These are phyloP conservation scores for Labeo catla DNA, from an alignment of 2,113 vertebrate species.

Conservation along the genomic window DNA sequence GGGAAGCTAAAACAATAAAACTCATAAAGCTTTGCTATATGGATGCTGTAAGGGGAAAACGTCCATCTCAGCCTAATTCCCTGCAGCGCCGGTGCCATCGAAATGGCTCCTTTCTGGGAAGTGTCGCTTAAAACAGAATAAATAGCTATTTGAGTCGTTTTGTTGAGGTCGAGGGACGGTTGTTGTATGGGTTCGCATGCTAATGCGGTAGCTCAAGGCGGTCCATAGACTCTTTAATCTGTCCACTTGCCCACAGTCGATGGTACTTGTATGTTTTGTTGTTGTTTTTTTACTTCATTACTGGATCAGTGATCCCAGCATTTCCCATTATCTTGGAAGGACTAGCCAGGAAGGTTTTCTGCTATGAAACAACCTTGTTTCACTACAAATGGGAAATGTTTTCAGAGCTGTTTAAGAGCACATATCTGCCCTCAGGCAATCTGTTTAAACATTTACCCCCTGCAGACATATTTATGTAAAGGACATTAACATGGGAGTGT, in stretches of 20 bases:
- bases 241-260: slow-evolving; percentile 25
- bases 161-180: slow-evolving; percentile 23
- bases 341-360: slow-evolving; percentile 47
- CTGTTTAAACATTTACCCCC: slow-evolving; percentile 33
- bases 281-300: slow-evolving; percentile 38
- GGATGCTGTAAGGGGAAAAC: slow-evolving; percentile 1
- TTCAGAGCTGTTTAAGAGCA: slow-evolving; percentile 31
- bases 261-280: background rate
- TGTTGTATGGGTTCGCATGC: slow-evolving; percentile 72
- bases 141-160: slow-evolving; percentile 43
- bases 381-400: slow-evolving; percentile 30
- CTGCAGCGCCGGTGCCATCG: slow-evolving; percentile 14
- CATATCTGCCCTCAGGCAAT: background rate
- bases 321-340: slow-evolving; percentile 41
- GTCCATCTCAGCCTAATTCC: slow-evolving; percentile 40
- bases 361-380: slow-evolving; percentile 39
- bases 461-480: slow-evolving; percentile 24
- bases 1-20: slow-evolving; percentile 27
- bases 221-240: background rate
- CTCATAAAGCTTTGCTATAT: slow-evolving; percentile 3
- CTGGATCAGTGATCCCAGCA: slow-evolving; percentile 37
- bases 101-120: slow-evolving; percentile 30
- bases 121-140: slow-evolving; percentile 40
- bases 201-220: slow-evolving; percentile 37
- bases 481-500: slow-evolving; percentile 7